phyloP scores from a whole-genome alignment of 2,113 vertebrate genomes.

The Periophthalmodon schlosseri region DNA sequence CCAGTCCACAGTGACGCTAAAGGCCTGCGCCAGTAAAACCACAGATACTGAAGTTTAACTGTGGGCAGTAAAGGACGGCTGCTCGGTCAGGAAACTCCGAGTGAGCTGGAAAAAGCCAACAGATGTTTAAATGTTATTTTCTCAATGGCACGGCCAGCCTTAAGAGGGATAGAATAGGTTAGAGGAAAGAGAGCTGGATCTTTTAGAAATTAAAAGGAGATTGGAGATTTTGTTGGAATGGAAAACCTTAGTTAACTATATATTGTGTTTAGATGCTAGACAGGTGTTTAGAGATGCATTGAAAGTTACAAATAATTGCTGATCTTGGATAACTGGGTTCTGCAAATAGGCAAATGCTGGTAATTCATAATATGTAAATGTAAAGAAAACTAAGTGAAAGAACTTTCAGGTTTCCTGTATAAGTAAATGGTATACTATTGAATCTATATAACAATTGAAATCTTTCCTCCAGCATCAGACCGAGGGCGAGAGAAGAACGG shows the following conservation, averaged over 20 bases:
- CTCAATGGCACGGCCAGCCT: not conserved
- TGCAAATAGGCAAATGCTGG: too few relatives aligned
- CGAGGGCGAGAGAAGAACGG: slow-evolving; percentile 88
- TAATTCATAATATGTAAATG: not conserved
- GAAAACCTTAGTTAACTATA: not conserved
- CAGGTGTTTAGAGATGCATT: too few relatives aligned
- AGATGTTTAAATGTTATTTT: slow-evolving; percentile 4
- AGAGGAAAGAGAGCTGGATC: not conserved
- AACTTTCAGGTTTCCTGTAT: not conserved
- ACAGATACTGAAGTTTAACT: slow-evolving; percentile 29
- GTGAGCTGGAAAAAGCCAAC: slow-evolving; percentile 4
- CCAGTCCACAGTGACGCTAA: slow-evolving; percentile 40
- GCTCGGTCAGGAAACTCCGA: slow-evolving; percentile 15
- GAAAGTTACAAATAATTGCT: too few relatives aligned
- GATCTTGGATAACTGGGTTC: too few relatives aligned
- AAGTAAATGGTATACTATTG: not conserved
- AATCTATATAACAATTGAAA: not conserved
- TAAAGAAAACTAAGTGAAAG: not conserved
- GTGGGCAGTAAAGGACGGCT: slow-evolving; percentile 17
- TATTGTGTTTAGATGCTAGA: too few relatives aligned
- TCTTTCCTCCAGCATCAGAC: slow-evolving; percentile 80
- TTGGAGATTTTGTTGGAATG: not conserved
- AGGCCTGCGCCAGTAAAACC: slow-evolving; percentile 38
- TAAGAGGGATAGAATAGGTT: not conserved
- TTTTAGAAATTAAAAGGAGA: not conserved